Conservation (phyloP, 2,888 invertebrate genomes). For the Eilema sororculum region DNA sequence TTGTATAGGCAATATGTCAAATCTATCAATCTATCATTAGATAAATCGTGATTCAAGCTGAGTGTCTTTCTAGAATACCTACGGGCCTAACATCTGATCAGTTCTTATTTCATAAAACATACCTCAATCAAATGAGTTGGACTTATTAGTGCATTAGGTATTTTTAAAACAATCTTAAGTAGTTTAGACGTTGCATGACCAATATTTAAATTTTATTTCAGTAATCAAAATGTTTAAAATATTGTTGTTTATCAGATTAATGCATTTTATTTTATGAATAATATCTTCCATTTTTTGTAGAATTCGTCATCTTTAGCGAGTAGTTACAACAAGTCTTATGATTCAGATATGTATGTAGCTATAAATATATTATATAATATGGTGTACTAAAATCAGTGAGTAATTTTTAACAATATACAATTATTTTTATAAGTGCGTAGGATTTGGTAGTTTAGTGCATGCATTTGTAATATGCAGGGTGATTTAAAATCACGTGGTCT, state of each 20-base stretch:
- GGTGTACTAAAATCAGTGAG: constrained; percentile 32
- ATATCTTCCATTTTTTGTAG: constrained; percentile 30
- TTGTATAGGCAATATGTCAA: too few relatives aligned
- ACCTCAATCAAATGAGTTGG: not conserved
- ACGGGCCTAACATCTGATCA: too few relatives aligned
- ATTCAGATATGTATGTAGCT: constrained; percentile 38
- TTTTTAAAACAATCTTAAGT: constrained; percentile 14
- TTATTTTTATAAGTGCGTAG: constrained; percentile 48
- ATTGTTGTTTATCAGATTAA: constrained; percentile 24
- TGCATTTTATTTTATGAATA: constrained; percentile 40
- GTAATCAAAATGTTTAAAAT: constrained; percentile 17
- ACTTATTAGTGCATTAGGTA: constrained; percentile 8
- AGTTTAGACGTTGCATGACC: constrained; percentile 30
- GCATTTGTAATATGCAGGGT: constrained; percentile 18
- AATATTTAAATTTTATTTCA: constrained; percentile 34
- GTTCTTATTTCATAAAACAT: not conserved
- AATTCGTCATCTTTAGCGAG: constrained; percentile 25
- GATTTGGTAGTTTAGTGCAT: constrained; percentile 33
- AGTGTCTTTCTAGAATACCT: too few relatives aligned
- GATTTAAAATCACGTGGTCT: not conserved
- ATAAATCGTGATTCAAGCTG: too few relatives aligned
- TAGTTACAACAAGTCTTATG: constrained; percentile 43
- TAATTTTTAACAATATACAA: constrained; percentile 34
- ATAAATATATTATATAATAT: constrained; percentile 9
- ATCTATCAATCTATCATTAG: too few relatives aligned